Base-by-base conservation (phyloP, 2,888 invertebrate genomes). In the Pogonocherus hispidulus region DNA sequence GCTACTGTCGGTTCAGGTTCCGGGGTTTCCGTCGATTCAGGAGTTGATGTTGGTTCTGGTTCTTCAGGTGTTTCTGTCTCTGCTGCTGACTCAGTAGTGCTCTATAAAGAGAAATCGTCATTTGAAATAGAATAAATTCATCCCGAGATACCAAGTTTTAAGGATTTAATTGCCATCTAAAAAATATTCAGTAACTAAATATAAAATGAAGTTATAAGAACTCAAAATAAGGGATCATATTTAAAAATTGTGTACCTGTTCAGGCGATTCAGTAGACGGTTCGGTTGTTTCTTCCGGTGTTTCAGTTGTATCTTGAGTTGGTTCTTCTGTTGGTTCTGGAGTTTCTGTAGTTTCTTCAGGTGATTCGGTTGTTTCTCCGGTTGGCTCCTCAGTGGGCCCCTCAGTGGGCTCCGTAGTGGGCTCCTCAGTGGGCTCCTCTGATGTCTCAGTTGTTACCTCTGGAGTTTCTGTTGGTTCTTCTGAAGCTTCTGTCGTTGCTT, bases 351-450 rank as follows among this genome's bases (percentile, higher is more conserved):
- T 5, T 4, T 6, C 23, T n/a, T 23, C 14, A 23, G 32, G 18
- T 51, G 37, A 19, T 52, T 60, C 57, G 14, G 32, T 11, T 41
- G 32, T 35, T 41, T 51, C 47, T 44, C 35, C 66, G n/a, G 51
- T 18, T 16, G 37, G 1, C 0, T 14, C 37, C 32, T 32, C 55
- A 1, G 5, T 4, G 9, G 55, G 35, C 0, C 6, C 16, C 27
- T 27, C 55, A 16, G 55, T 14, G 1, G 55, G 11, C 35, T 14
- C 27, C 47, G 9, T 49, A 14, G 32, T 51, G 11, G 51, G 18
- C 1, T 9, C 60, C 23, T 66, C 66, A 8, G 66, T 49, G 0
- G n/a, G 37, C 51, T 46, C 57, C 47, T 35, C 14, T 57, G 23
- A 8, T 49, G 11, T 18, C 52, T 52, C 52, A 14, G 55, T 27